phyloP scores from a whole-genome alignment of 2,888 invertebrate genomes.

The Pandemis corylana region DNA sequence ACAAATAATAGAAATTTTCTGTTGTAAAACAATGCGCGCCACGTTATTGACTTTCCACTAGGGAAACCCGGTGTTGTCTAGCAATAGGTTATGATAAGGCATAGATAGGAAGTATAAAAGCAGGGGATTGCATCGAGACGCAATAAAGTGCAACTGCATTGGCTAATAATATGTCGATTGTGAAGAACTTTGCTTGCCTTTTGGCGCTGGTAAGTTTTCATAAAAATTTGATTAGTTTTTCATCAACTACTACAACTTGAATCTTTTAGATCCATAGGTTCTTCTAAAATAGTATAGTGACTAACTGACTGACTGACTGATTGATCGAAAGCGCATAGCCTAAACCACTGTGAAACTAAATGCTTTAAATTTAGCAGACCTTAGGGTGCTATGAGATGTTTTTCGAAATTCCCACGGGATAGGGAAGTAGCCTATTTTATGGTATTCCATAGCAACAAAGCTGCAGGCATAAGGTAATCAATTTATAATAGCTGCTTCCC shows the following conservation, averaged over 20 bases:
- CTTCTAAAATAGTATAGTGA: no score
- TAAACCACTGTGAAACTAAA: no score
- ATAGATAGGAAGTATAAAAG: slow-evolving; percentile 56
- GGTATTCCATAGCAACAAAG: no score
- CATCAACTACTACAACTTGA: not conserved
- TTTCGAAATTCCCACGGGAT: no score
- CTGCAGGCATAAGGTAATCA: no score
- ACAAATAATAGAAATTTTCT: slow-evolving; percentile 30
- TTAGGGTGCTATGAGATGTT: no score
- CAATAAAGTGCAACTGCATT: slow-evolving; percentile 34
- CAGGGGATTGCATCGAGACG: slow-evolving; percentile 43
- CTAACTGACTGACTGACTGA: no score
- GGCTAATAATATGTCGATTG: slow-evolving; percentile 47
- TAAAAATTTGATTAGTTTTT: not conserved
- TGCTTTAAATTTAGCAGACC: no score
- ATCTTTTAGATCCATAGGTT: no score
- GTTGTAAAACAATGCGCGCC: slow-evolving; percentile 5
- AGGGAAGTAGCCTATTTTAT: no score
- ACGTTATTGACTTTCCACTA: slow-evolving; percentile 33
- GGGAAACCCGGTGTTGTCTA: slow-evolving; percentile 33
- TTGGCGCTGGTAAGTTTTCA: slow-evolving; percentile 49
- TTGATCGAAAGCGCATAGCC: no score
- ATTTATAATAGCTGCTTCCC: no score
- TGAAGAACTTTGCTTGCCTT: slow-evolving; percentile 43
- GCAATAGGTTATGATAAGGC: slow-evolving; percentile 45